Percentiles rank a stretch among this genome's conserved stretches.
Conservation (phyloP, 2,888 invertebrate genomes). For the Pemphredon lugubris region DNA sequence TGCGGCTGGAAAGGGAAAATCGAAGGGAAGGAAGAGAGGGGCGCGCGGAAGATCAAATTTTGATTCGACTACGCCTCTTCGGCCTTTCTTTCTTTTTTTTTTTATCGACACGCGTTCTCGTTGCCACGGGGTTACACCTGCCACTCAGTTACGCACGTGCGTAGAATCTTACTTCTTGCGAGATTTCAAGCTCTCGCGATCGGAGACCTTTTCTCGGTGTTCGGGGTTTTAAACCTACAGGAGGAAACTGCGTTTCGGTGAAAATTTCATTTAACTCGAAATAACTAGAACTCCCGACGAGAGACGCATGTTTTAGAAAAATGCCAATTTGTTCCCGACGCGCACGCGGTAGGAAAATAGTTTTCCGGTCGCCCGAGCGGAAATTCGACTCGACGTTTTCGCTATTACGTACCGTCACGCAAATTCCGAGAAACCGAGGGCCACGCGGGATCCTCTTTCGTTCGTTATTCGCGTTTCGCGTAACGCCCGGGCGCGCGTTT, state of each 20-base stretch:
- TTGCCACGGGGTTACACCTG: slow-evolving; percentile 32
- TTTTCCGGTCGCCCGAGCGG: too few species aligned
- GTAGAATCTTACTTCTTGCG: not conserved
- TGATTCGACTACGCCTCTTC: slow-evolving; percentile 35
- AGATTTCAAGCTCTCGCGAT: not conserved
- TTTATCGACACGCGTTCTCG: slow-evolving; percentile 14
- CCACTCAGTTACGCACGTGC: slow-evolving; percentile 6
- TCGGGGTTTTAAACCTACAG: too few species aligned
- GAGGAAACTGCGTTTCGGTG: not conserved
- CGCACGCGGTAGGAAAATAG: too few species aligned
- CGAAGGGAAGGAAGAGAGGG: slow-evolving; percentile 19
- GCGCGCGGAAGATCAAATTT: slow-evolving; percentile 46
- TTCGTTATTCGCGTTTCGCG: not conserved
- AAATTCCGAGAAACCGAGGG: not conserved
- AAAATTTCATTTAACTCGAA: too few species aligned
- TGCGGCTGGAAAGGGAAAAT: slow-evolving; percentile 13
- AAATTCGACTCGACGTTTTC: too few species aligned
- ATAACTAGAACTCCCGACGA: too few species aligned
- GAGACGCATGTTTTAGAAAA: too few species aligned
- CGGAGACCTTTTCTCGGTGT: too few species aligned
- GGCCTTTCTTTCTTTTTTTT: slow-evolving; percentile 11
- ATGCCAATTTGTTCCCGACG: too few species aligned
- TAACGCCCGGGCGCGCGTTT: not conserved
- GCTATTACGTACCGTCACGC: too few species aligned
- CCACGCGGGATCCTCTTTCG: not conserved